A percentile compares a stretch with the other conserved stretches of the same genome.
phyloP scores from a whole-genome alignment of 2,888 invertebrate genomes.

The Sarcophaga rosellei region DNA sequence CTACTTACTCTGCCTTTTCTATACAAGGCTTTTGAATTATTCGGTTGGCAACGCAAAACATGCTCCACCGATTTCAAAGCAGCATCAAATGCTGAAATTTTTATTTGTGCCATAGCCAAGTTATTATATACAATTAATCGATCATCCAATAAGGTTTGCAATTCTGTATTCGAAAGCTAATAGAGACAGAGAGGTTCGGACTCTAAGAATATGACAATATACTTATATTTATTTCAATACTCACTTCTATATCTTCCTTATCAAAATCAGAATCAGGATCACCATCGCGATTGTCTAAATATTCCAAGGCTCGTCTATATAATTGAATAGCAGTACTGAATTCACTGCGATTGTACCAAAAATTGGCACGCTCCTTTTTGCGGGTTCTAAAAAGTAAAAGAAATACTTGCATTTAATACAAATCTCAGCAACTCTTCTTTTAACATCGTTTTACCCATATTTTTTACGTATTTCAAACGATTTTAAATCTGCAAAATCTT shows the following conservation, averaged over 20 bases:
- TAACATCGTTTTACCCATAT: slow-evolving; percentile 85
- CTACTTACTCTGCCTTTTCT: slow-evolving; percentile 88
- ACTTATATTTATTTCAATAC: background rate
- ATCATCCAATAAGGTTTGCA: slow-evolving; percentile 88
- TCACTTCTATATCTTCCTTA: slow-evolving; percentile 80
- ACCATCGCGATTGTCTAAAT: slow-evolving; percentile 88
- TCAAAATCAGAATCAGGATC: slow-evolving; percentile 84
- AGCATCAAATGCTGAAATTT: slow-evolving; percentile 91
- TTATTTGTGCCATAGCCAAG: slow-evolving; percentile 95
- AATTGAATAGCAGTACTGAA: slow-evolving; percentile 91
- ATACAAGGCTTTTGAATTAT: slow-evolving; percentile 94
- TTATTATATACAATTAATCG: slow-evolving; percentile 94
- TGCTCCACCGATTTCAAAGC: slow-evolving; percentile 91
- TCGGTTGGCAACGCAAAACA: slow-evolving; percentile 91
- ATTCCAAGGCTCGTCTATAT: slow-evolving; percentile 92
- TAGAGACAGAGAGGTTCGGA: background rate
- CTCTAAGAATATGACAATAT: no score
- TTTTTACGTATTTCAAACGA: slow-evolving; percentile 86
- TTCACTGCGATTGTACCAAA: slow-evolving; percentile 93
- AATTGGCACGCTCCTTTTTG: slow-evolving; percentile 93
- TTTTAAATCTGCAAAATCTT: slow-evolving; percentile 86
- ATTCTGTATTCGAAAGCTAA: slow-evolving; percentile 83
- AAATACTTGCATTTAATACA: background rate
- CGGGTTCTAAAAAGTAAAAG: slow-evolving; percentile 82
- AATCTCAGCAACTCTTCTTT: background rate